phyloP scores from a whole-genome alignment of 2,113 vertebrate species.

The Xiphias gladius region DNA sequence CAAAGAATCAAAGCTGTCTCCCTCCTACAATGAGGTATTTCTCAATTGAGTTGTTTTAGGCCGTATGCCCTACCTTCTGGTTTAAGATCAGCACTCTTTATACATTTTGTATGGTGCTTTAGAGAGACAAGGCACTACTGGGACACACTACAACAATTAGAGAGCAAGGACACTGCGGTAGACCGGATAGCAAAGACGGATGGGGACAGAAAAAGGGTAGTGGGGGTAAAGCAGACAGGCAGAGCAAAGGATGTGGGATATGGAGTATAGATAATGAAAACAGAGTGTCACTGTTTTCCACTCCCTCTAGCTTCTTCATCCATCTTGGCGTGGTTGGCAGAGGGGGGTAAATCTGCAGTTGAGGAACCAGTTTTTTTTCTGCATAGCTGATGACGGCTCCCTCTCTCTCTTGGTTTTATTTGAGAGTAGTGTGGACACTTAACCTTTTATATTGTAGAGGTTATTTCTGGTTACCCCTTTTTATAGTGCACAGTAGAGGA shows the following conservation, averaged over 20 bases:
- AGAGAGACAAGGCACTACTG: background rate
- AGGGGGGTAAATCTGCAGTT: background rate
- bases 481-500: background rate
- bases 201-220: background rate
- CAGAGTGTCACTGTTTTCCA: conserved; percentile 52
- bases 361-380: background rate
- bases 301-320: background rate
- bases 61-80: background rate
- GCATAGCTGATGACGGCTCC: background rate
- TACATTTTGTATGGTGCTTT: background rate
- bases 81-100: background rate
- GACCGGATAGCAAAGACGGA: background rate
- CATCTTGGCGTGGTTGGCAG: background rate
- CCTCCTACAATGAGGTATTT: background rate
- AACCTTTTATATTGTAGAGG: background rate
- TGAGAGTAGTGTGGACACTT: background rate
- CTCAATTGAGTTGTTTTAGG: background rate
- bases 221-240: conserved; percentile 2
- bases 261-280: conserved; percentile 1
- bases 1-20: background rate
- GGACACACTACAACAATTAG: conserved; percentile 10
- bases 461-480: background rate
- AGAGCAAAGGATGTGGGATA: conserved; percentile 26
- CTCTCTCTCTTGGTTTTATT: background rate
- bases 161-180: conserved; percentile 63